Conservation (phyloP, 2,113 vertebrate genomes). For the Corythaixoides concolor region DNA sequence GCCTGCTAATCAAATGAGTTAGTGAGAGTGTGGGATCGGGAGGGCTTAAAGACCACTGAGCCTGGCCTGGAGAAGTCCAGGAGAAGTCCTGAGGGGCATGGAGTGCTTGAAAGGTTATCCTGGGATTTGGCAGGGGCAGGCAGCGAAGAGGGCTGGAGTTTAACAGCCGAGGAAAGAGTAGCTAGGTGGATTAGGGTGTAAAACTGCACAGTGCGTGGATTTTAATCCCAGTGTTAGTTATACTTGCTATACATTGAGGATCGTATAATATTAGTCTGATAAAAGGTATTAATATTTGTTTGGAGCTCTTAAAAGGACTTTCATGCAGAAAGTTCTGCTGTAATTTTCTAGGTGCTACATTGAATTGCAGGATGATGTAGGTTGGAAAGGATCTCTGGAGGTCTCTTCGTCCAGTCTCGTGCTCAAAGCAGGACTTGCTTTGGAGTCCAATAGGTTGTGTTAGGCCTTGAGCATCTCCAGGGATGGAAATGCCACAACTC, state of each 20-base stretch:
- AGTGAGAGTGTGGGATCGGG: not conserved
- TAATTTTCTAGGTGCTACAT: not conserved
- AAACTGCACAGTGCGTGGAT: not conserved
- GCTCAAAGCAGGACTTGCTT: not conserved
- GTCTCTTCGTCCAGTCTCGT: not conserved
- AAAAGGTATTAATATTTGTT: not conserved
- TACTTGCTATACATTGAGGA: not conserved
- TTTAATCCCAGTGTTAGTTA: not conserved
- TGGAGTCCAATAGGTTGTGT: not conserved
- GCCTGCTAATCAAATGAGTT: not conserved
- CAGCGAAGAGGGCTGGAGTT: not conserved
- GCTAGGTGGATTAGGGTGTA: not conserved
- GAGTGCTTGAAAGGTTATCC: not conserved
- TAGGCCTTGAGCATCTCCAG: not conserved
- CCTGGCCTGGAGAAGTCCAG: not conserved
- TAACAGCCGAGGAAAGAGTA: not conserved
- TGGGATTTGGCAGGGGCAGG: not conserved
- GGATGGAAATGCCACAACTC: not conserved
- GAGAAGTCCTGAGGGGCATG: not conserved
- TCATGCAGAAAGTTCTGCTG: fast-evolving
- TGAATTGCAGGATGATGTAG: not conserved
- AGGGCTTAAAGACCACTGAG: not conserved
- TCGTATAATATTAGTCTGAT: not conserved
- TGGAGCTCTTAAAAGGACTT: not conserved
- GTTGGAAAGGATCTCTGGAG: not conserved